These are phyloP conservation scores for Sycophila sp. DNA, from an alignment of 1,140 invertebrate species.

Conservation along the genomic window DNA sequence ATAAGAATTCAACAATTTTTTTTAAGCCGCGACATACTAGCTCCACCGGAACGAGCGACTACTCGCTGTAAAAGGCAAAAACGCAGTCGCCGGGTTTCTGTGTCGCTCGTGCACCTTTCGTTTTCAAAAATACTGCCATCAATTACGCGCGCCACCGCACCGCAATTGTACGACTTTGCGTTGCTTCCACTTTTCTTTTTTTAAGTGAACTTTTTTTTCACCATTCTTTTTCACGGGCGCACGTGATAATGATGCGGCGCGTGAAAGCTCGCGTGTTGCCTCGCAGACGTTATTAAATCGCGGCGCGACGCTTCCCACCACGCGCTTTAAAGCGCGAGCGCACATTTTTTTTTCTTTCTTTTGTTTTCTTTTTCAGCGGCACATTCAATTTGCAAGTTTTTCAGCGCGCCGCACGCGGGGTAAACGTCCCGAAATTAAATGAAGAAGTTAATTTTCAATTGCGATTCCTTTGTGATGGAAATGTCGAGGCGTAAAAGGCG, in stretches of 20 bases:
- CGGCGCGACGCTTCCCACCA: background rate
- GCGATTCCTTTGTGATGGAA: background rate
- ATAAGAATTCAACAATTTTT: conserved; percentile 2
- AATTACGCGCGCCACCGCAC: conserved; percentile 6
- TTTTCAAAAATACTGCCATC: conserved; percentile 12
- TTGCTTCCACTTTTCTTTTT: background rate
- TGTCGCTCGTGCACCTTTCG: background rate
- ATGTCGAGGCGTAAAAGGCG: too few species aligned
- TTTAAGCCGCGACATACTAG: too few species aligned
- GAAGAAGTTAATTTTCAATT: background rate
- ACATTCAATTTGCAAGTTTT: background rate
- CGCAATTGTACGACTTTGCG: background rate
- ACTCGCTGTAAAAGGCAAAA: background rate
- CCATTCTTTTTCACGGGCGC: background rate
- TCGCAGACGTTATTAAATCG: too few species aligned
- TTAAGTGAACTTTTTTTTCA: background rate
- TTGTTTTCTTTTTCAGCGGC: background rate
- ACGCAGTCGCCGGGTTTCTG: background rate
- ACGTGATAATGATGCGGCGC: background rate
- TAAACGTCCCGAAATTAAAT: background rate
- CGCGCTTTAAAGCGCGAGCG: background rate
- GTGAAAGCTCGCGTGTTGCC: background rate
- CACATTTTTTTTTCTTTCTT: background rate
- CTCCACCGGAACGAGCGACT: too few species aligned
- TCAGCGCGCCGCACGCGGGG: too few species aligned